Percentiles rank a stretch among this genome's conserved stretches.
phyloP scores from a whole-genome alignment of 2,113 vertebrate species.

The Aythya baeri region DNA sequence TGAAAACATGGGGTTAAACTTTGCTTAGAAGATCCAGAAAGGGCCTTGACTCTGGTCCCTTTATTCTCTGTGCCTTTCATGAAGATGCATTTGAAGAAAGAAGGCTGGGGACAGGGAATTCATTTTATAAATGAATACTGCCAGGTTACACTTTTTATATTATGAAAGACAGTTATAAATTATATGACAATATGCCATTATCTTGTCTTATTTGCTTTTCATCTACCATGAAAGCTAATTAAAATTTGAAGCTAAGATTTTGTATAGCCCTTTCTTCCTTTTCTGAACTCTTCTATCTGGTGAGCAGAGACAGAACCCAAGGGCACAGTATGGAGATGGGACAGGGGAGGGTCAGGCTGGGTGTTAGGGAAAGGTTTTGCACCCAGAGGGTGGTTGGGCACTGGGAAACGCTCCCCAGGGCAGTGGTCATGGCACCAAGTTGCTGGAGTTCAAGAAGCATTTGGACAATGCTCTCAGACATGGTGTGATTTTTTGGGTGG shows the following conservation, averaged over 20 bases:
- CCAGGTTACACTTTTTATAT: background rate
- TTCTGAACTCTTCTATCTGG: no score
- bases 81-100: background rate
- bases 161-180: background rate
- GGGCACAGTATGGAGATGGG: no score
- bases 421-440: no score
- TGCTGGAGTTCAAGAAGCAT: no score
- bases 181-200: background rate
- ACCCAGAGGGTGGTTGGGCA: no score
- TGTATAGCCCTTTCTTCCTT: background rate
- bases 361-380: no score
- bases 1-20: background rate
- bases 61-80: background rate
- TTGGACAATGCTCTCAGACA: no score
- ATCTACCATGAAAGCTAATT: background rate
- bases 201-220: background rate
- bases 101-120: background rate
- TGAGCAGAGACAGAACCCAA: no score
- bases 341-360: no score
- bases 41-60: background rate
- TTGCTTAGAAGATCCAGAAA: background rate
- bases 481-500: no score
- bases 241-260: background rate
- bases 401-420: no score
- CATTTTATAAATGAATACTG: background rate